Evolutionary conservation across 2,888 invertebrate genomes (phyloP), one percentile per base, ranked within the genome.

Genomic region (Lymantria monacha): DNA sequence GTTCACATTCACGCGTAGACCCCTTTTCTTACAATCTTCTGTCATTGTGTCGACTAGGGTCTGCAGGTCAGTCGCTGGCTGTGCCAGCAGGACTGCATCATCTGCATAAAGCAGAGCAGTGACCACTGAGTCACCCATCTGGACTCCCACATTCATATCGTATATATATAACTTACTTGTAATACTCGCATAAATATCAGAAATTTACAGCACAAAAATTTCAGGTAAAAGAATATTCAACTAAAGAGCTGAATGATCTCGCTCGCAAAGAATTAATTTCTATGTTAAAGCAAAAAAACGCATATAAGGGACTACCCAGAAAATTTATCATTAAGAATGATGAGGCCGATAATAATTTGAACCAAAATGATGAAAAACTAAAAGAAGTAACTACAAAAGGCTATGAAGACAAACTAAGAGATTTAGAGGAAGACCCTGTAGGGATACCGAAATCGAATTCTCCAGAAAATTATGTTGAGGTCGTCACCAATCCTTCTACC

Each of bases 181-280:
- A n/a, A n/a, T n/a, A n/a, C n/a, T n/a, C n/a, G n/a, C n/a, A n/a
- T n/a, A n/a, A n/a, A n/a, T n/a, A n/a, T n/a, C n/a, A n/a, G n/a
- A n/a, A n/a, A n/a, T n/a, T n/a, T n/a, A n/a, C 22, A 22, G 22
- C 5, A 22, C 22, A 22, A 3, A 22, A 2, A 22, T 72, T 68
- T 15, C 70, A 90, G 90, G 64, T 87, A 3, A 88, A 84, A 69
- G 83, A 87, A 70, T 91, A 90, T 53, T 81, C 91, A 15, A 79
- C 83, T 0, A 87, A 85, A 57, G 87, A 90, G 60, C 66, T 90
- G 1, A 89, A 90, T 53, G 76, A 89, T 12, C 64, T 90, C 48
- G 82, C 83, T 0, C 75, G 85, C 33, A 82, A 80, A 55, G 87
- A 89, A 53, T 54, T 90, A 0, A 59, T 80, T 5, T 46, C 56